Percentiles rank a stretch among this genome's conserved stretches.
Conservation (phyloP, 2,888 invertebrate genomes). For the Sinelater perroti region DNA sequence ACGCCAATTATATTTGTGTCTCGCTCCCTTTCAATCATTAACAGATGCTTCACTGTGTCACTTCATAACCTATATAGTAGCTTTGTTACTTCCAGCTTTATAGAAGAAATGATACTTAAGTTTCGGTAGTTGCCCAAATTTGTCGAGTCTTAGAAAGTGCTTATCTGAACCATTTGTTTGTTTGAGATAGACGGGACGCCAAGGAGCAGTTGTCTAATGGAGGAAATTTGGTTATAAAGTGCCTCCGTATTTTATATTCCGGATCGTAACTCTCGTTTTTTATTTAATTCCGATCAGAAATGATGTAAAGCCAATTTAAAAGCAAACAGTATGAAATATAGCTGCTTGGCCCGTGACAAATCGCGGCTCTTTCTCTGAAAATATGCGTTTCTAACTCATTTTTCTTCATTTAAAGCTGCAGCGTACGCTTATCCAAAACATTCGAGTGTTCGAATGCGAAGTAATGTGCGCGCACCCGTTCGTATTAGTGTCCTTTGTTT, state of each 20-base stretch:
- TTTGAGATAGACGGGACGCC: not conserved
- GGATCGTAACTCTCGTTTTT: constrained; percentile 19
- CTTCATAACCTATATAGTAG: constrained; percentile 43
- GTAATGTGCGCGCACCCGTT: not conserved
- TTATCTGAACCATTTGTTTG: constrained; percentile 6
- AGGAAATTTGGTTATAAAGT: constrained; percentile 16
- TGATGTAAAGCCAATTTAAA: constrained; percentile 27
- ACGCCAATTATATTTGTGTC: constrained; percentile 51
- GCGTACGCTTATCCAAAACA: constrained; percentile 6
- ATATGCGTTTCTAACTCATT: constrained; percentile 26
- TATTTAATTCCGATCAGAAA: constrained; percentile 16
- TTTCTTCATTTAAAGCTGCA: constrained; percentile 22
- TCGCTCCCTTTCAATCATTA: constrained; percentile 49
- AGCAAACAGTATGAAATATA: constrained; percentile 9
- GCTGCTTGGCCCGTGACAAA: constrained; percentile 9
- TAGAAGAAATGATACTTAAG: constrained; percentile 37
- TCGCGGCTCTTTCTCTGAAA: constrained; percentile 9
- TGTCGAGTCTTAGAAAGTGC: constrained; percentile 1
- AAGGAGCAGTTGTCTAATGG: not conserved
- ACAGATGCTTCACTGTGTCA: constrained; percentile 45
- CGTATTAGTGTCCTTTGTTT: constrained; percentile 36
- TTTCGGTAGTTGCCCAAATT: too few relatives aligned
- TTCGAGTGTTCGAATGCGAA: constrained; percentile 3
- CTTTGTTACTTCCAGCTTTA: constrained; percentile 34
- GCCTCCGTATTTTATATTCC: constrained; percentile 22